These are phyloP conservation scores for Bembecia ichneumoniformis DNA, from an alignment of 2,888 invertebrate genomes.

Conservation along the genomic window DNA sequence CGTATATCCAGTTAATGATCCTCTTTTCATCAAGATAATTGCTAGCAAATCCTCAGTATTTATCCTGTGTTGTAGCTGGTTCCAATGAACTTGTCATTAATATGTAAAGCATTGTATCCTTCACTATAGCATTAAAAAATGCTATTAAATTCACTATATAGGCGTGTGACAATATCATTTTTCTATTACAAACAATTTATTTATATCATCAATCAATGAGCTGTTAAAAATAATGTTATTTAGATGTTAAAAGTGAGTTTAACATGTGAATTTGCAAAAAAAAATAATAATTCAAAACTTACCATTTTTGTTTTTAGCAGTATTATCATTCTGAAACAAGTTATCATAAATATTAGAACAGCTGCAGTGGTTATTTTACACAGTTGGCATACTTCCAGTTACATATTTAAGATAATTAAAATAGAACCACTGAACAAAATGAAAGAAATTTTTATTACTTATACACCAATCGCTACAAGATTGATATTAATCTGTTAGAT, in stretches of 20 bases:
- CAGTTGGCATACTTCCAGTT: slow-evolving; percentile 20
- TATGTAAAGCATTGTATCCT: neutral
- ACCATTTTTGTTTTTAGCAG: slow-evolving; percentile 70
- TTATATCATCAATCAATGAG: too few species aligned
- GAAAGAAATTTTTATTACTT: neutral
- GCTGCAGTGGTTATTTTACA: slow-evolving; percentile 2
- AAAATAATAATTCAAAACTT: slow-evolving; percentile 31
- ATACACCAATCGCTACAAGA: neutral
- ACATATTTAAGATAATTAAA: slow-evolving; percentile 12
- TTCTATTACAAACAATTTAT: too few species aligned
- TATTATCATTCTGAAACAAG: slow-evolving; percentile 70
- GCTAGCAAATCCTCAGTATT: neutral
- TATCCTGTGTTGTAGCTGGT: neutral
- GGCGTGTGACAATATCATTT: too few species aligned
- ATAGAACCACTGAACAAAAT: slow-evolving; percentile 4
- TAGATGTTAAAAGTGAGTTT: neutral
- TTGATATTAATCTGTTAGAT: slow-evolving; percentile 18
- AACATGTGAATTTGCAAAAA: neutral
- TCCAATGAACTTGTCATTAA: neutral
- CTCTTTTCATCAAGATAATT: too few species aligned
- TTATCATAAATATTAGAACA: slow-evolving; percentile 11
- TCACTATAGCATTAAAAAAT: too few species aligned
- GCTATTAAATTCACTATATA: too few species aligned
- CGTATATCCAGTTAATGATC: too few species aligned
- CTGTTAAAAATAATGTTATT: neutral